Conservation (phyloP, 2,113 vertebrate species). For the Poeciliopsis occidentalis region DNA sequence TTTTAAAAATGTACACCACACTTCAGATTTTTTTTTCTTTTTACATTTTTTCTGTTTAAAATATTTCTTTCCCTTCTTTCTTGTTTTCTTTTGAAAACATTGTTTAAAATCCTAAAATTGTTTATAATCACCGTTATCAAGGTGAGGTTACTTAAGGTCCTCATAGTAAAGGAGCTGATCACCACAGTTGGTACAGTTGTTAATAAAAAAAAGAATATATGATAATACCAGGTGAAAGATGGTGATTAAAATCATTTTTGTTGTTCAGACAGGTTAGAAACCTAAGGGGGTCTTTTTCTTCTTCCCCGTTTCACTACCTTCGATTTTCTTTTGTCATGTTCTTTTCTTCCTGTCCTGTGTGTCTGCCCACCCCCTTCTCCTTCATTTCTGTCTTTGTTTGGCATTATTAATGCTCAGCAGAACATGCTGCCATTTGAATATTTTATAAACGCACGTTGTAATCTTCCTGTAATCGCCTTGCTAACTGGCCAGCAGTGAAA, state of each 20-base stretch:
- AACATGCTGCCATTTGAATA: constrained; percentile 95
- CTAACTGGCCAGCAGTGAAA: constrained; percentile 90
- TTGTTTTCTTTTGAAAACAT: not conserved
- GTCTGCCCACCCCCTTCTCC: constrained; percentile 11
- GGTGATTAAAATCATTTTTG: not conserved
- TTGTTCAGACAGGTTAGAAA: constrained; percentile 20
- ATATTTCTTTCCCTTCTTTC: too few relatives aligned
- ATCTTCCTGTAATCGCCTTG: constrained; percentile 95
- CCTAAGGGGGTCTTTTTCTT: not conserved
- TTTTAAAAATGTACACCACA: too few relatives aligned
- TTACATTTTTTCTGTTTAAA: not conserved
- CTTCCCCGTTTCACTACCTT: constrained; percentile 34
- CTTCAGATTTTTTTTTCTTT: not conserved
- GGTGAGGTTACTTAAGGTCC: not conserved
- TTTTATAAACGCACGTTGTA: constrained; percentile 95
- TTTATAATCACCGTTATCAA: too few relatives aligned
- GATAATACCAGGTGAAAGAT: not conserved
- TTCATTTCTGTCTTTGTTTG: constrained; percentile 71
- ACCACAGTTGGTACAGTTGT: too few relatives aligned
- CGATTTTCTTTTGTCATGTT: constrained; percentile 51
- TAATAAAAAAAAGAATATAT: not conserved
- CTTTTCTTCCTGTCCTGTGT: constrained; percentile 31
- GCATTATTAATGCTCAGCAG: constrained; percentile 97
- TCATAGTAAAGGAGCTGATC: not conserved
- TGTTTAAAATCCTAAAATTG: too few relatives aligned